Evolutionary conservation across 2,113 vertebrate genomes (phyloP).

Genomic region (Romanogobio albipinnatus): DNA sequence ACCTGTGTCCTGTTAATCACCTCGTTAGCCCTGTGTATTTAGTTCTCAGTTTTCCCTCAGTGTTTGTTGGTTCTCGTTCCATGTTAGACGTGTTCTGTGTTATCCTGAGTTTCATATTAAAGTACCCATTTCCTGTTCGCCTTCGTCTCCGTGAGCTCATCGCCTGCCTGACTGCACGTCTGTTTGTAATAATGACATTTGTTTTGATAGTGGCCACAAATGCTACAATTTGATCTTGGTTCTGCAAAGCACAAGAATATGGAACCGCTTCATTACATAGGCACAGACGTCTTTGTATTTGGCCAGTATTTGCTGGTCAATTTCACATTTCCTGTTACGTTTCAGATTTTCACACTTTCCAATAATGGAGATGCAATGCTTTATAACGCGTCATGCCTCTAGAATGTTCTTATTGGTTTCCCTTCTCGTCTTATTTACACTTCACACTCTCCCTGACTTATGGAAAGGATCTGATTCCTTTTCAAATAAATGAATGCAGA

Average conservation of each 20-base stretch:
- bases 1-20: too few relatives aligned
- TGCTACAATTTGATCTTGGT: not conserved
- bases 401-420: slow-evolving; percentile 21
- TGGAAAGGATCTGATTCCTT: slow-evolving; percentile 36
- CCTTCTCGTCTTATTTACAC: slow-evolving; percentile 1
- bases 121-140: too few relatives aligned
- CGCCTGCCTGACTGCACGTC: too few relatives aligned
- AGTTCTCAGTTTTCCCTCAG: too few relatives aligned
- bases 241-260: not conserved
- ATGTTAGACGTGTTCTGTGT: too few relatives aligned
- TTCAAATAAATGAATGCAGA: slow-evolving; percentile 17
- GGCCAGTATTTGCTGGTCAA: not conserved
- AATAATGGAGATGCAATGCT: slow-evolving; percentile 10
- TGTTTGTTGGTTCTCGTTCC: too few relatives aligned
- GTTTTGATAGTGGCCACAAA: not conserved
- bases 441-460: not conserved
- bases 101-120: too few relatives aligned
- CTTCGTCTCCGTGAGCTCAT: too few relatives aligned
- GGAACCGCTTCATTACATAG: not conserved
- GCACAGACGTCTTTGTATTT: not conserved
- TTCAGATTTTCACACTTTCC: slow-evolving; percentile 1
- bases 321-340: slow-evolving; percentile 4
- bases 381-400: not conserved
- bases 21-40: too few relatives aligned
- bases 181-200: too few relatives aligned